Conservation (phyloP, 2,797 vertebrate species). For the Hozukius guyotensis region DNA sequence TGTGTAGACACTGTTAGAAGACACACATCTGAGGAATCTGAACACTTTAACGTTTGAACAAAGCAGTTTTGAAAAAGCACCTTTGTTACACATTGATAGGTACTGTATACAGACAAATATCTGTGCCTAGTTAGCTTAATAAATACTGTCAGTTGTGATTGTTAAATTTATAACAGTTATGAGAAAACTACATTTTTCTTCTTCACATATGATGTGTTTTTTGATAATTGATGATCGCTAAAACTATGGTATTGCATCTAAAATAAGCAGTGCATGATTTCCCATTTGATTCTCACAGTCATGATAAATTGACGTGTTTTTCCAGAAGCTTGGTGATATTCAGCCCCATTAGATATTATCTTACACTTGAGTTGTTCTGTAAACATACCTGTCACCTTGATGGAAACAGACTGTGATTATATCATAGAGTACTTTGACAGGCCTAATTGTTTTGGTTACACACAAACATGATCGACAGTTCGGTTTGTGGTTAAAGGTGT, state of each 20-base stretch:
- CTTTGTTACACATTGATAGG: not conserved
- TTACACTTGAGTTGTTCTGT: not conserved
- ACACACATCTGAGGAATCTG: not conserved
- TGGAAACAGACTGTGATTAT: not conserved
- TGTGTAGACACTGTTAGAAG: not conserved
- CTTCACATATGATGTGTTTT: not conserved
- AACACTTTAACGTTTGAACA: not conserved
- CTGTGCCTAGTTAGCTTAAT: not conserved
- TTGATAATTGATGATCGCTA: not conserved
- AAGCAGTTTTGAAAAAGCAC: not conserved
- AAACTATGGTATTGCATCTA: not conserved
- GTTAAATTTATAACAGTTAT: not conserved
- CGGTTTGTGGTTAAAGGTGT: not conserved
- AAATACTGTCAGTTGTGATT: not conserved
- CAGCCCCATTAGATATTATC: not conserved
- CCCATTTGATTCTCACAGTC: not conserved
- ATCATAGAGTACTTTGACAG: not conserved
- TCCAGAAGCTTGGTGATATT: not conserved
- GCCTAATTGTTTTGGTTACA: slow-evolving; percentile 8
- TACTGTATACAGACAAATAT: not conserved
- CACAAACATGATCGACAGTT: not conserved
- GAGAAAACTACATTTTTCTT: not conserved
- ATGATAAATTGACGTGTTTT: not conserved
- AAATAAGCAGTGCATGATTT: not conserved
- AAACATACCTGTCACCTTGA: not conserved